Base-by-base conservation (phyloP, 2,888 invertebrate species). In the Branchipolynoe longqiensis region DNA sequence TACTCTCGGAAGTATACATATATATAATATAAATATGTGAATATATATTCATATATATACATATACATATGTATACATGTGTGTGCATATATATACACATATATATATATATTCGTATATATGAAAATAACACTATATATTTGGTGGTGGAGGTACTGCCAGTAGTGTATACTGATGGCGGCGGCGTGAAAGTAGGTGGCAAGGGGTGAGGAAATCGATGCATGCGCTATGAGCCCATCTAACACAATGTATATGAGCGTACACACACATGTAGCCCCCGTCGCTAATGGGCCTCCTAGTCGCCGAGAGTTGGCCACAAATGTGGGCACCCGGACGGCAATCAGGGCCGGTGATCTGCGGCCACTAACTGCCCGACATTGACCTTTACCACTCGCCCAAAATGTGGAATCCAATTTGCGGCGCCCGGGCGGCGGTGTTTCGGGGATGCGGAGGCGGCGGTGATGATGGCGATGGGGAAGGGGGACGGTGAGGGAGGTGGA, bases 361-460 rank as follows among this genome's bases (percentile, higher is more conserved):
- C 22, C 33, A 25, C 41, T 78, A 41, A 54, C 54, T 8, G 22
- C 40, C 41, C 33, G 48, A 78, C 41, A 48, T 25, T 33, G 78
- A 78, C 78, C 78, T 78, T 78, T 48, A 48, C 78, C 78, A 54
- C 48, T 78, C 54, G 48, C 78, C 78, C 78, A 33, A 69, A 69
- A 69, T 69, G 36, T 38, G 12, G 36, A 69, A 69, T 38, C 69
- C 69, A 69, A 69, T 69, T 69, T 69, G 36, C 4, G 58, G 58
- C n/a, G 58, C 22, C 18, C 12, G 69, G 6, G 69, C 14, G 6
- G n/a, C 38, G 73, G 73, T 73, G 41, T 73, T 40, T 8, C 8
- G 38, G 38, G 38, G 6, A 33, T 2, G 12, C 8, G 12, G n/a
- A n/a, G n/a, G 62, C 62, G 31, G 62, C 12, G 25, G 6, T 22